Evolutionary conservation across 2,113 vertebrate genomes (phyloP), one percentile per base, ranked within the genome.

Genomic region (Callorhinus ursinus): DNA sequence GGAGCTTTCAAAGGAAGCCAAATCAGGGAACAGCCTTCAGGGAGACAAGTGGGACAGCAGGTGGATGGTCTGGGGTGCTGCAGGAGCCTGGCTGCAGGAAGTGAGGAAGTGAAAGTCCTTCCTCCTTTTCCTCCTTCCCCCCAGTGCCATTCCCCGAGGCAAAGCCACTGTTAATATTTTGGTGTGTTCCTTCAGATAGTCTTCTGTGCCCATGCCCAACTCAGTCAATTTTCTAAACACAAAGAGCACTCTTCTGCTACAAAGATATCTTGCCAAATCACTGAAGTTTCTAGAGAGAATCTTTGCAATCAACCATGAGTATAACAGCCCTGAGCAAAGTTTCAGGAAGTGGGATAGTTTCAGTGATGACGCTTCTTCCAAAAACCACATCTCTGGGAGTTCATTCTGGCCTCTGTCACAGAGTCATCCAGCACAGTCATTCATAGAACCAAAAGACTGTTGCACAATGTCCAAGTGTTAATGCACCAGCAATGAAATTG

Each of bases 401-500:
- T 95, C 55, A 55, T n/a, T 65, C 28, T 6, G 59, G 63, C 42
- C 28, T 63, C 5, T 4, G 21, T 28, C 92, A 67, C 2, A 80
- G 84, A 87, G 12, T 69, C 49, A 88, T 24, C 11, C 59, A 93
- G 51, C 15, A 26, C 36, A 39, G 16, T 67, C 42, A 65, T 67
- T 72, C 33, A 26, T 1, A 19, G 55, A 51, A 46, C 46, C 39
- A 5, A 51, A 83, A 92, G 85, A 36, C 2, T 55, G 72, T 21
- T 55, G 16, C 31, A 61, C 10, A 11, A 49, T 33, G 18, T 28
- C 55, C 49, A n/a, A 72, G 83, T 49, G 67, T 76, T 57, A 96
- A 95, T 4, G 33, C 21, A 57, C 9, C 19, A 61, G 67, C 72
- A 91, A 96, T 92, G 93, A 82, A 94, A 72, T 33, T 76, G 89